Conservation (phyloP, 2,797 vertebrate genomes). For the Darevskia nairensis region DNA sequence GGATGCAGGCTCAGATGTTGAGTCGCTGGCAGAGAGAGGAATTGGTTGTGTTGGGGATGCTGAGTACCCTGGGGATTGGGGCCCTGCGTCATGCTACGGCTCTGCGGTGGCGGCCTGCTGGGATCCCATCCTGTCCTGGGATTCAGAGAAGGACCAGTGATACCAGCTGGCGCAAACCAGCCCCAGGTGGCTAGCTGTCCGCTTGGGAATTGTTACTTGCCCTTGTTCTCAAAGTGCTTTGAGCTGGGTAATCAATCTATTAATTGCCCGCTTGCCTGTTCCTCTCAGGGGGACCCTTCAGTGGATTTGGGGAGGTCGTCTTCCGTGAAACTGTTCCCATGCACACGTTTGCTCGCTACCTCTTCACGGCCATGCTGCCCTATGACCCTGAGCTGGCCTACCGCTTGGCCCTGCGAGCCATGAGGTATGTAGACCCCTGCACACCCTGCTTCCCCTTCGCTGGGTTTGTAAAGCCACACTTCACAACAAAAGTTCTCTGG, state of each 20-base stretch:
- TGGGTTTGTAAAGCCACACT: too few species aligned
- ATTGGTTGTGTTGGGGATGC: neutral
- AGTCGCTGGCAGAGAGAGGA: neutral
- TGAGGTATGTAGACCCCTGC: constrained; percentile 64
- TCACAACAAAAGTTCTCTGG: neutral
- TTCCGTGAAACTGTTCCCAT: constrained; percentile 78
- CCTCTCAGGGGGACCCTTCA: constrained; percentile 75
- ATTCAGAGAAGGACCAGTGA: neutral
- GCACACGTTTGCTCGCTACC: constrained; percentile 78
- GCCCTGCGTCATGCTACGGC: neutral
- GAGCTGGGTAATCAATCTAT: neutral
- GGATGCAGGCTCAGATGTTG: neutral
- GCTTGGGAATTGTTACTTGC: neutral
- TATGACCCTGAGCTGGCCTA: constrained; percentile 78
- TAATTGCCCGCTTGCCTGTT: neutral
- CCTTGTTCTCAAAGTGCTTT: neutral
- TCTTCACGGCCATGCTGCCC: constrained; percentile 75
- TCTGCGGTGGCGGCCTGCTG: neutral
- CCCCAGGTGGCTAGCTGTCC: neutral
- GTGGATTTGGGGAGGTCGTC: constrained; percentile 78
- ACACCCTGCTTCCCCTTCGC: too few species aligned
- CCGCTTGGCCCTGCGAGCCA: constrained; percentile 72
- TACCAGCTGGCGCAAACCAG: neutral
- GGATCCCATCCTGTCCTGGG: neutral
- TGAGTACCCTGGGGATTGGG: neutral